These are phyloP conservation scores for Rhingia rostrata DNA, from an alignment of 2,888 invertebrate genomes.

Conservation along the genomic window DNA sequence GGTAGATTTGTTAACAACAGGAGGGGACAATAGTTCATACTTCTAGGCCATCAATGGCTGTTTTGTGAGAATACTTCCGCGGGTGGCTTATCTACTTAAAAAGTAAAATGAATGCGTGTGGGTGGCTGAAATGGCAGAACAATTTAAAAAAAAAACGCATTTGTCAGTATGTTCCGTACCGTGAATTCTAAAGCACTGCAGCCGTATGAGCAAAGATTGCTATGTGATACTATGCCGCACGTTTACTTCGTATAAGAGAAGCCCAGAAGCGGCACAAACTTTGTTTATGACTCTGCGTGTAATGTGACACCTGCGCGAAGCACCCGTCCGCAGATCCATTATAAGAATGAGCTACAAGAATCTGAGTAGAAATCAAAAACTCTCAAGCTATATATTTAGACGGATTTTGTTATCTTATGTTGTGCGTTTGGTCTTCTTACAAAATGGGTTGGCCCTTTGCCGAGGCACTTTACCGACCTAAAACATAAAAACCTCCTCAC, in stretches of 20 bases:
- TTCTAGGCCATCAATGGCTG: no score
- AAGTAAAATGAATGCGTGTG: no score
- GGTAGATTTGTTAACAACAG: no score
- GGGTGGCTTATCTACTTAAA: no score
- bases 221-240: no score
- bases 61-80: no score
- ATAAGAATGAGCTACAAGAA: not conserved
- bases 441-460: constrained; percentile 30
- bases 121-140: no score
- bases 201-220: no score
- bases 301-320: constrained; percentile 35
- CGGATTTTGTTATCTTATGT: constrained; percentile 8
- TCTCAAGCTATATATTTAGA: not conserved
- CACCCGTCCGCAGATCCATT: not conserved
- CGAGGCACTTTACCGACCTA: constrained; percentile 10
- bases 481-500: constrained; percentile 13
- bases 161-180: no score
- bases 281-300: not conserved
- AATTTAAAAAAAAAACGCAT: no score
- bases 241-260: constrained; percentile 10
- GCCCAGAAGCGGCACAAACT: constrained; percentile 40
- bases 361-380: not conserved
- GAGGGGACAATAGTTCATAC: no score
- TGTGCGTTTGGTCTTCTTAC: not conserved
- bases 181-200: no score